Evolutionary conservation across 2,888 invertebrate species (phyloP).

Genomic region (Trachelus troglodyta): DNA sequence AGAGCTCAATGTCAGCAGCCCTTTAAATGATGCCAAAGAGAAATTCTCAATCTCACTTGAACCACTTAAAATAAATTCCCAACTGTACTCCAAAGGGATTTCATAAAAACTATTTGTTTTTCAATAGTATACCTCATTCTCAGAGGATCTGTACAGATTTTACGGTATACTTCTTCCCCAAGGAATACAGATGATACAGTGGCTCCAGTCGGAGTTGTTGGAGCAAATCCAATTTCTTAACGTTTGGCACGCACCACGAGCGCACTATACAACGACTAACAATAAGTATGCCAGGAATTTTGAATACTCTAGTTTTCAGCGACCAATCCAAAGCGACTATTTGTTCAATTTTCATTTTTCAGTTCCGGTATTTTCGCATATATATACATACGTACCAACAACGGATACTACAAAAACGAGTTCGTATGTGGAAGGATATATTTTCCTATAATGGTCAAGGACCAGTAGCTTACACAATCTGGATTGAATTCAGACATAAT

Average conservation of each 20-base stretch:
- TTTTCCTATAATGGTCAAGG: not conserved
- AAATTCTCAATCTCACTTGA: not conserved
- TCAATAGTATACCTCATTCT: not conserved
- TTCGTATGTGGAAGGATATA: not conserved
- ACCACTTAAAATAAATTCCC: not conserved
- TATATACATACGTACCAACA: not conserved
- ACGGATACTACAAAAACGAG: not conserved
- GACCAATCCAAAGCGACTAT: not conserved
- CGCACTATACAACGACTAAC: not conserved
- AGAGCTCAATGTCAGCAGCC: not conserved
- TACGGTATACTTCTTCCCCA: not conserved
- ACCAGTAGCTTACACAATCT: not conserved
- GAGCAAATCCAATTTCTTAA: slow-evolving; percentile 10
- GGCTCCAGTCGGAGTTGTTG: slow-evolving; percentile 4
- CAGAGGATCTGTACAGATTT: not conserved
- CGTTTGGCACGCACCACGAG: not conserved
- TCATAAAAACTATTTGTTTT: not conserved
- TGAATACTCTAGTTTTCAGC: not conserved
- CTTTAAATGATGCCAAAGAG: not conserved
- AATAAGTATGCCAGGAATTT: slow-evolving; percentile 3
- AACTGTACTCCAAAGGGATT: not conserved
- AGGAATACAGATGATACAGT: not conserved
- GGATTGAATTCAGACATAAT: not conserved
- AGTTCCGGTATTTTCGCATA: not conserved
- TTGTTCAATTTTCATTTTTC: not conserved